A percentile compares a stretch with the other conserved stretches of the same genome.
These are phyloP conservation scores for Pitangus sulphuratus DNA, from an alignment of 2,797 vertebrate genomes.

Conservation along the genomic window DNA sequence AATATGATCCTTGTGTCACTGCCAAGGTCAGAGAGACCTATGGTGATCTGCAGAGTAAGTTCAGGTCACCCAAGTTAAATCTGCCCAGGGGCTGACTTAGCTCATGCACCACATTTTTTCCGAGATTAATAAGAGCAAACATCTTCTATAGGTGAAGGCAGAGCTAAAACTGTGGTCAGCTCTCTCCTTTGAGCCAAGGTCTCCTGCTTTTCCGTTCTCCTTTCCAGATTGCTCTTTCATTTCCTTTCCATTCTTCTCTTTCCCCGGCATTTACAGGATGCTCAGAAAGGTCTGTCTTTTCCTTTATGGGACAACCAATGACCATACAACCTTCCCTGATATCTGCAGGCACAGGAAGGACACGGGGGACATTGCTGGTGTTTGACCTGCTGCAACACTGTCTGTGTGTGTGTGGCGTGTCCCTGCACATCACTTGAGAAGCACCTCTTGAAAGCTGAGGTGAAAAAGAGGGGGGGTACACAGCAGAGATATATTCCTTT, in stretches of 20 bases:
- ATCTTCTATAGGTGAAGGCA: constrained; percentile 26
- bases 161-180: background rate
- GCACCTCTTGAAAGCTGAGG: background rate
- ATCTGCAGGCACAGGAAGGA: background rate
- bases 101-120: constrained; percentile 38
- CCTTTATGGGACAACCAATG: background rate
- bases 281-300: background rate
- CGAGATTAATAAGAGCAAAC: constrained; percentile 58
- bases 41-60: constrained; percentile 40
- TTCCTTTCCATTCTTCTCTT: constrained; percentile 36
- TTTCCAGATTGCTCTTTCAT: constrained; percentile 41
- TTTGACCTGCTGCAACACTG: rapidly evolving
- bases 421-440: background rate
- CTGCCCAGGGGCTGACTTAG: constrained; percentile 31
- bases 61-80: constrained; percentile 58
- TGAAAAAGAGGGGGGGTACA: background rate
- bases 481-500: background rate
- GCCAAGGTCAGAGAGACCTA: constrained; percentile 63
- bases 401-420: rapidly evolving
- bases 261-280: background rate
- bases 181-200: background rate
- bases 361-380: background rate
- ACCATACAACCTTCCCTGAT: background rate
- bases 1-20: constrained; percentile 57
- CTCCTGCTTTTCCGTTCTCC: constrained; percentile 21